Evolutionary conservation across 2,113 vertebrate species (phyloP).

Genomic region (Pteropus alecto): DNA sequence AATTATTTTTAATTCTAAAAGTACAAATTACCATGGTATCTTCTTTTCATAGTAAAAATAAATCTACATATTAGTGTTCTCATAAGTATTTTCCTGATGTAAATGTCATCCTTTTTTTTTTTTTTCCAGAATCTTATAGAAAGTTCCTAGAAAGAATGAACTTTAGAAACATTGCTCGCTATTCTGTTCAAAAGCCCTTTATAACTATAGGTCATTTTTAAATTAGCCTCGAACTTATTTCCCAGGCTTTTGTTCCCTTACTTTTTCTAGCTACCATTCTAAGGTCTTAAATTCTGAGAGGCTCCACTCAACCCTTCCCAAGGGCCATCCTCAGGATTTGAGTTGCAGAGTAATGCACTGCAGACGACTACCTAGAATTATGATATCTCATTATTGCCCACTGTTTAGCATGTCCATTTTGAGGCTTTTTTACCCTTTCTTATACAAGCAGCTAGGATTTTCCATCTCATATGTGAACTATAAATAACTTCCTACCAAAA

Average conservation of each 20-base stretch:
- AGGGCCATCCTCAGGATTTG: not conserved
- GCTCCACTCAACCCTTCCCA: not conserved
- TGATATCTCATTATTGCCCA: not conserved
- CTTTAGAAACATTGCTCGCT: not conserved
- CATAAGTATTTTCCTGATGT: not conserved
- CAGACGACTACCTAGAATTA: not conserved
- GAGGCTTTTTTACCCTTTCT: not conserved
- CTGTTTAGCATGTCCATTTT: not conserved
- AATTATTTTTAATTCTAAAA: conserved; percentile 1
- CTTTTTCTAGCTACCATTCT: conserved; percentile 1
- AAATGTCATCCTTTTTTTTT: not conserved
- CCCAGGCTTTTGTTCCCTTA: not conserved
- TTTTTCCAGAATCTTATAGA: not conserved
- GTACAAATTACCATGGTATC: not conserved
- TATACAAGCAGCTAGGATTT: not conserved
- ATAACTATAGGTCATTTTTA: not conserved
- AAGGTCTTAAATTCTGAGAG: not conserved
- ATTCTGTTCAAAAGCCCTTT: conserved; percentile 6
- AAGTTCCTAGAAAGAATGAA: not conserved
- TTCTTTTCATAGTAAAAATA: not conserved
- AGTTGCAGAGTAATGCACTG: not conserved
- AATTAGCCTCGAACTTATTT: conserved; percentile 8
- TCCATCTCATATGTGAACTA: not conserved
- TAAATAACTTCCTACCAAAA: conserved; percentile 43
- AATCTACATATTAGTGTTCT: not conserved